Evolutionary conservation across 2,888 invertebrate genomes (phyloP).

Genomic region (Argynnis bischoffii): DNA sequence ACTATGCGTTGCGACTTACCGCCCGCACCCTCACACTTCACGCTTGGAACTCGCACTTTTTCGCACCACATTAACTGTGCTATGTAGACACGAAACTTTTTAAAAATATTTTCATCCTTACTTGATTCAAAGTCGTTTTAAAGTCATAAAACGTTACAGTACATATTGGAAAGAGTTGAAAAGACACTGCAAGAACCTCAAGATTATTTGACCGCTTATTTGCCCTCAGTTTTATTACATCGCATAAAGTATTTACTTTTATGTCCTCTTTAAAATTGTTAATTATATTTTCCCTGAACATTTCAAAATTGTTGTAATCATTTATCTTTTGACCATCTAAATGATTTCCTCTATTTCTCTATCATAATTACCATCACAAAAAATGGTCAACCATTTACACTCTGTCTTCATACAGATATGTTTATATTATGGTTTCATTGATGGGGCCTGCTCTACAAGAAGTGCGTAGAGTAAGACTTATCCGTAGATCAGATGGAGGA

Average conservation of each 20-base stretch:
- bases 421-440: neutral
- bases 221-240: neutral
- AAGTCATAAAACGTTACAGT: conserved; percentile 40
- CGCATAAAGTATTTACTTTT: neutral
- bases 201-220: neutral
- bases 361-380: conserved; percentile 19
- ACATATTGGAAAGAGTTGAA: conserved; percentile 24
- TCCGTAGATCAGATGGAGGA: conserved; percentile 35
- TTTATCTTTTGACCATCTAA: conserved; percentile 17
- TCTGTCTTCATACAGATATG: neutral
- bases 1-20: conserved; percentile 17
- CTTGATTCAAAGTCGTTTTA: conserved; percentile 53
- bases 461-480: conserved; percentile 34
- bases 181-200: conserved; percentile 30
- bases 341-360: conserved; percentile 10
- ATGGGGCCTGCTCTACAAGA: conserved; percentile 3
- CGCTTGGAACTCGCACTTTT: conserved; percentile 36
- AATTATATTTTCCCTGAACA: neutral
- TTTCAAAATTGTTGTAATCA: conserved; percentile 11
- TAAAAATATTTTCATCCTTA: conserved; percentile 55
- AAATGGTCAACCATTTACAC: conserved; percentile 12
- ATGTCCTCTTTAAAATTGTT: neutral
- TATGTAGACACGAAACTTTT: conserved; percentile 51
- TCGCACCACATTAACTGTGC: conserved; percentile 52
- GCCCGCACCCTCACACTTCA: conserved; percentile 17